Percentiles rank a stretch among this genome's conserved stretches.
Conservation (phyloP, 2,797 vertebrate genomes). For the Fistularia commersonii region DNA sequence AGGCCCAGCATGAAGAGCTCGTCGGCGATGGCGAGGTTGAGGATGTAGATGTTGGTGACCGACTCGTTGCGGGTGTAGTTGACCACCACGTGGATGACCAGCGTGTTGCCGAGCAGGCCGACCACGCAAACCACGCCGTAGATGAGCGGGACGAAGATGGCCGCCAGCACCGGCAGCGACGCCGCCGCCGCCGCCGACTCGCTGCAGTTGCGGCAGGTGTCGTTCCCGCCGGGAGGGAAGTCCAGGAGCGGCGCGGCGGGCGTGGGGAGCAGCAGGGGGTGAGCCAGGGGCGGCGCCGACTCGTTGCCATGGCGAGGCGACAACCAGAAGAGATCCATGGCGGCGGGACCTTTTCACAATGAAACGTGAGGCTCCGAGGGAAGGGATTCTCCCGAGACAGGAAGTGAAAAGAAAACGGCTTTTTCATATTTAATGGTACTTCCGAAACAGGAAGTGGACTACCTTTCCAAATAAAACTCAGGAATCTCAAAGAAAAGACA, state of each 20-base stretch:
- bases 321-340: not conserved
- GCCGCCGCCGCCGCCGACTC: not conserved
- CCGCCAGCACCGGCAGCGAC: slow-evolving; percentile 57
- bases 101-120: slow-evolving; percentile 85
- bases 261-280: slow-evolving; percentile 19
- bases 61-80: slow-evolving; percentile 89
- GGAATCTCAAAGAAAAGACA: too few species aligned
- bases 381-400: too few species aligned
- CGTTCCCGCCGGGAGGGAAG: slow-evolving; percentile 40
- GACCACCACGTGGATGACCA: slow-evolving; percentile 92
- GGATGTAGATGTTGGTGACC: slow-evolving; percentile 94
- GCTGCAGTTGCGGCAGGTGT: slow-evolving; percentile 53
- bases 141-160: slow-evolving; percentile 76
- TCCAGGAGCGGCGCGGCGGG: slow-evolving; percentile 32
- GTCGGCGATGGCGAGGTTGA: slow-evolving; percentile 90
- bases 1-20: slow-evolving; percentile 93
- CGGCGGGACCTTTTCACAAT: too few species aligned
- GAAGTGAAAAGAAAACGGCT: too few species aligned
- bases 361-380: too few species aligned
- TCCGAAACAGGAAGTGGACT: too few species aligned
- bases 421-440: too few species aligned
- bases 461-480: too few species aligned
- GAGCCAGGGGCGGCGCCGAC: slow-evolving; percentile 14
- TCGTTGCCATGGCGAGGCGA: slow-evolving; percentile 32
- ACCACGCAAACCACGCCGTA: slow-evolving; percentile 85